Evolutionary conservation across 1,140 invertebrate genomes (phyloP).

Genomic region (Aphelenchoides avenae): DNA sequence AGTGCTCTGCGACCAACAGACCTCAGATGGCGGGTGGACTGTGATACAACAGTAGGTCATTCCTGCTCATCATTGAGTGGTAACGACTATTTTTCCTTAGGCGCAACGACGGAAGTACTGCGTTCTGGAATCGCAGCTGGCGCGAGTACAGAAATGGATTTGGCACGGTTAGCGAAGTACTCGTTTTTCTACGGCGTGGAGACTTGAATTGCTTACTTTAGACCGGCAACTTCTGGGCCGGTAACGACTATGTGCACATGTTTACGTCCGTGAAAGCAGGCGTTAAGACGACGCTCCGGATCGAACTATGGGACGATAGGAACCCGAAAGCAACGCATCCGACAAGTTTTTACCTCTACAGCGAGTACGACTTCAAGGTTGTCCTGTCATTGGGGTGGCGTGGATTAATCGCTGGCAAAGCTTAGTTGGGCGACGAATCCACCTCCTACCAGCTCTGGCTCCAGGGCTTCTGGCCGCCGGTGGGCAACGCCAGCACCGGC

Average conservation of each 20-base stretch:
- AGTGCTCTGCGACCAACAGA: too few relatives aligned
- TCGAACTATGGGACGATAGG: conserved; percentile 26
- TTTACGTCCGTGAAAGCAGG: conserved; percentile 8
- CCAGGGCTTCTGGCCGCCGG: background rate
- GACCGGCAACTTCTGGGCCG: conserved; percentile 11
- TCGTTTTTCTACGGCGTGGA: background rate
- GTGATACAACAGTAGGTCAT: conserved; percentile 5
- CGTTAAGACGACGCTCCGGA: conserved; percentile 10
- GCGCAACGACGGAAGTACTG: conserved; percentile 8
- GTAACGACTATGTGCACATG: conserved; percentile 23
- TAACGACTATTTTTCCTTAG: conserved; percentile 3
- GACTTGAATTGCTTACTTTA: too few relatives aligned
- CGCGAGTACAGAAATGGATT: conserved; percentile 20
- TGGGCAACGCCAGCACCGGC: conserved; percentile 21
- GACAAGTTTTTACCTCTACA: conserved; percentile 13
- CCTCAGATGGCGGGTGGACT: too few relatives aligned
- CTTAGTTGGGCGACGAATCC: conserved; percentile 7
- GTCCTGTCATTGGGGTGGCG: too few relatives aligned
- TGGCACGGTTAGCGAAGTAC: conserved; percentile 8
- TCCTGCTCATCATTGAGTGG: too few relatives aligned
- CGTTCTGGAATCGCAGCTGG: conserved; percentile 23
- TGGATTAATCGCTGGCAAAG: too few relatives aligned
- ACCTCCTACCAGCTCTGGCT: background rate
- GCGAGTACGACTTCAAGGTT: conserved; percentile 15
- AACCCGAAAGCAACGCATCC: conserved; percentile 12